A percentile compares a stretch with the other conserved stretches of the same genome.
Conservation (phyloP, 2,888 invertebrate species). For the Thymelicus lineola region DNA sequence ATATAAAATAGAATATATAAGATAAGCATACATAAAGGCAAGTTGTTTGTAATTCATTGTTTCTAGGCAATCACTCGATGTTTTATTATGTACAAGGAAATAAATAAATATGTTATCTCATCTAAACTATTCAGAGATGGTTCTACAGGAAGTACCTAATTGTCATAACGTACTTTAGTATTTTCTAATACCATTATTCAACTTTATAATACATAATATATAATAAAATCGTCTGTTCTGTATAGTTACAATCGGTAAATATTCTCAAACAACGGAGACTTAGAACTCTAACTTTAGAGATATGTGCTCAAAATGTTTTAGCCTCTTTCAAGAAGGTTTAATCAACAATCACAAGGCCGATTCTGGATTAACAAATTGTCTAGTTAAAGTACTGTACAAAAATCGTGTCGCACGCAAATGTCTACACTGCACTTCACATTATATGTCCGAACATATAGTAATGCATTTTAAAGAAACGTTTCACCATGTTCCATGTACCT, state of each 20-base stretch:
- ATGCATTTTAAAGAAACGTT: slow-evolving; percentile 58
- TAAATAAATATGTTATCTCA: slow-evolving; percentile 16
- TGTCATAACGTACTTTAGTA: slow-evolving; percentile 14
- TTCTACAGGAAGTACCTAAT: slow-evolving; percentile 20
- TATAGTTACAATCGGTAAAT: slow-evolving; percentile 11
- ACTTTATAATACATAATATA: slow-evolving; percentile 16
- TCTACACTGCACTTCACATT: slow-evolving; percentile 33
- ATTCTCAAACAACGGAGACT: slow-evolving; percentile 21
- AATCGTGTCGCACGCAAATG: not conserved
- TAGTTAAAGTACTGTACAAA: slow-evolving; percentile 25
- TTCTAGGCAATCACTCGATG: slow-evolving; percentile 11
- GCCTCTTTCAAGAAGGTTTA: slow-evolving; percentile 21
- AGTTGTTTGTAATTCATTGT: slow-evolving; percentile 33
- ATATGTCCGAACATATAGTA: slow-evolving; percentile 37
- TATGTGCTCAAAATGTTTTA: slow-evolving; percentile 33
- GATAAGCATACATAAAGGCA: slow-evolving; percentile 28
- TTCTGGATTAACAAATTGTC: slow-evolving; percentile 7
- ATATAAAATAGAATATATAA: slow-evolving; percentile 35
- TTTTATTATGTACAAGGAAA: slow-evolving; percentile 18
- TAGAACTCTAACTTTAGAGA: slow-evolving; percentile 21
- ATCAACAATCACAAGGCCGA: slow-evolving; percentile 14
- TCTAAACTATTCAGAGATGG: not conserved
- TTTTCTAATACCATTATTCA: slow-evolving; percentile 22
- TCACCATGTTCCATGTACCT: slow-evolving; percentile 49
- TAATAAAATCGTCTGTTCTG: slow-evolving; percentile 20